Evolutionary conservation across 2,797 vertebrate genomes (phyloP).

Genomic region (Morus bassanus): DNA sequence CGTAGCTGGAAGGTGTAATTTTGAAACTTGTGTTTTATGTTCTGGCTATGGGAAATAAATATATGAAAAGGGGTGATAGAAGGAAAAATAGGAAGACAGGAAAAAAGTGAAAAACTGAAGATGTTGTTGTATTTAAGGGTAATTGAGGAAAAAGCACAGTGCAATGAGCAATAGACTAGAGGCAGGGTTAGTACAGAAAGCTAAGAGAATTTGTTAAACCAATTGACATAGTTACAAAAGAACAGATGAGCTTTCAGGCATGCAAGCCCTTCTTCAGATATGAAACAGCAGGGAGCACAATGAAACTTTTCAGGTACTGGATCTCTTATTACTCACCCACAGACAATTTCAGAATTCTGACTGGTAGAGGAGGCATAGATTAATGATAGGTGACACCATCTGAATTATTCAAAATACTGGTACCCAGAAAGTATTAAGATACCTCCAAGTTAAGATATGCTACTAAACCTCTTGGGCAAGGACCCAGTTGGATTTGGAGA

Average conservation of each 20-base stretch:
- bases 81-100: neutral
- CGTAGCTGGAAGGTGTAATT: neutral
- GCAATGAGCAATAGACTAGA: neutral
- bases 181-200: neutral
- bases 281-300: constrained; percentile 41
- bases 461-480: neutral
- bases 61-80: neutral
- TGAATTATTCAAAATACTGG: constrained; percentile 38
- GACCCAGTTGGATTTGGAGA: neutral
- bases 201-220: constrained; percentile 36
- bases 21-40: neutral
- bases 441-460: neutral
- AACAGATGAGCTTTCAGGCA: neutral
- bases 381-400: constrained; percentile 24
- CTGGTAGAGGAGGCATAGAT: constrained; percentile 38
- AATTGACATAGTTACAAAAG: constrained; percentile 27
- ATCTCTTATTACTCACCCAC: constrained; percentile 38
- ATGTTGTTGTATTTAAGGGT: neutral
- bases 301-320: constrained; percentile 42
- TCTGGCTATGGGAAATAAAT: neutral
- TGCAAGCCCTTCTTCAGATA: constrained; percentile 11
- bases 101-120: neutral
- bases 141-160: neutral
- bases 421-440: neutral
- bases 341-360: constrained; percentile 45